phyloP scores from a whole-genome alignment of 2,797 vertebrate genomes.

The Enteromius trimaculatus region DNA sequence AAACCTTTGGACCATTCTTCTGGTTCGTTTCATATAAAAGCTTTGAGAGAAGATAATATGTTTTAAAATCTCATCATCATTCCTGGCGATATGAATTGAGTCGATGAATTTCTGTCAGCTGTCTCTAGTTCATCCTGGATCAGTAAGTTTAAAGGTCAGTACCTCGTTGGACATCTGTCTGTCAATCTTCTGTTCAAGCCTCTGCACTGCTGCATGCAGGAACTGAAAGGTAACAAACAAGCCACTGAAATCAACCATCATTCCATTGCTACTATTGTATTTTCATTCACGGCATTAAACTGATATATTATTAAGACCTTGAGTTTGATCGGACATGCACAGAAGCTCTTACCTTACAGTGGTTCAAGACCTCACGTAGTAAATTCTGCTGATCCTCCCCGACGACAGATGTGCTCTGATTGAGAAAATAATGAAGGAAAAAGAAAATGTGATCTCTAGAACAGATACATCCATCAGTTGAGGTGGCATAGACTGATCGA shows the following conservation, averaged over 20 bases:
- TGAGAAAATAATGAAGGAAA: neutral
- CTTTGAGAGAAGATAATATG: constrained; percentile 3
- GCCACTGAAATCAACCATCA: neutral
- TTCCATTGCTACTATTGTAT: neutral
- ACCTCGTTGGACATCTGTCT: constrained; percentile 43
- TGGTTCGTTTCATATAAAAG: neutral
- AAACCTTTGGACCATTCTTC: constrained; percentile 25
- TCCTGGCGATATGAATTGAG: too few relatives aligned
- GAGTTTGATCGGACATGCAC: neutral
- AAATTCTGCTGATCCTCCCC: constrained; percentile 40
- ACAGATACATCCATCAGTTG: neutral
- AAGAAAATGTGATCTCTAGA: neutral
- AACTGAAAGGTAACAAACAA: constrained; percentile 37
- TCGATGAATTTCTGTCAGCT: neutral
- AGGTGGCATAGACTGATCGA: neutral
- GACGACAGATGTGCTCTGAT: constrained; percentile 35
- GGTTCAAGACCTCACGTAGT: constrained; percentile 49
- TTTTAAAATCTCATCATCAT: neutral
- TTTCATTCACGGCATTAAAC: neutral
- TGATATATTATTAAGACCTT: neutral
- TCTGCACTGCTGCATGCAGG: constrained; percentile 54
- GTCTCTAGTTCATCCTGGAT: neutral
- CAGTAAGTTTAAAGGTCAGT: neutral
- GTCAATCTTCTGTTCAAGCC: constrained; percentile 60
- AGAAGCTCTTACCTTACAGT: constrained; percentile 48